phyloP scores from a whole-genome alignment of 2,888 invertebrate species.

The Neoaliturus tenellus region DNA sequence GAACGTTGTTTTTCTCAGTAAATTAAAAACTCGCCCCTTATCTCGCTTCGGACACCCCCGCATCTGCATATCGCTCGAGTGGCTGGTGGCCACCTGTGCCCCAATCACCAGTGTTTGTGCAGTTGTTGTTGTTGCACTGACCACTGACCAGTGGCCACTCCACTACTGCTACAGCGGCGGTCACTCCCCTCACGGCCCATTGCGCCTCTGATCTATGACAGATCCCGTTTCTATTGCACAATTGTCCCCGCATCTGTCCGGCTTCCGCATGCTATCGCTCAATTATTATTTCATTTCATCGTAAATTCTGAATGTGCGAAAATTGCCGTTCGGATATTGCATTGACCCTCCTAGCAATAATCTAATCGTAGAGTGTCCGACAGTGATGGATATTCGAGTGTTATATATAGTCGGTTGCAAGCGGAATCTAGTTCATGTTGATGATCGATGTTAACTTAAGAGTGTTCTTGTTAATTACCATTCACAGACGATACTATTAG shows the following conservation, averaged over 20 bases:
- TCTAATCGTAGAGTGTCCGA: background rate
- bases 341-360: background rate
- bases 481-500: too few species aligned
- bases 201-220: slow-evolving; percentile 31
- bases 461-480: too few species aligned
- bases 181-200: slow-evolving; percentile 37
- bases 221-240: slow-evolving; percentile 37
- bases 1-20: too few species aligned
- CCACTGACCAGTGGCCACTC: slow-evolving; percentile 26
- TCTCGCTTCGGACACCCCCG: too few species aligned
- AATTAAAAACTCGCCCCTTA: too few species aligned
- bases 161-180: background rate
- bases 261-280: slow-evolving; percentile 31
- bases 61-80: too few species aligned
- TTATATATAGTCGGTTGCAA: too few species aligned
- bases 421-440: too few species aligned
- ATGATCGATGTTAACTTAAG: too few species aligned
- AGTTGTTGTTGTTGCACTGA: background rate
- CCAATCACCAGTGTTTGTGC: slow-evolving; percentile 29
- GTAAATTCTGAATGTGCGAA: slow-evolving; percentile 43
- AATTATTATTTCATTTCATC: slow-evolving; percentile 50
- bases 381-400: background rate
- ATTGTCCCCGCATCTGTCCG: background rate
- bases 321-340: background rate
- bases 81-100: slow-evolving; percentile 2